phyloP scores from a whole-genome alignment of 2,113 vertebrate species.

The Oreotrochilus melanogaster region DNA sequence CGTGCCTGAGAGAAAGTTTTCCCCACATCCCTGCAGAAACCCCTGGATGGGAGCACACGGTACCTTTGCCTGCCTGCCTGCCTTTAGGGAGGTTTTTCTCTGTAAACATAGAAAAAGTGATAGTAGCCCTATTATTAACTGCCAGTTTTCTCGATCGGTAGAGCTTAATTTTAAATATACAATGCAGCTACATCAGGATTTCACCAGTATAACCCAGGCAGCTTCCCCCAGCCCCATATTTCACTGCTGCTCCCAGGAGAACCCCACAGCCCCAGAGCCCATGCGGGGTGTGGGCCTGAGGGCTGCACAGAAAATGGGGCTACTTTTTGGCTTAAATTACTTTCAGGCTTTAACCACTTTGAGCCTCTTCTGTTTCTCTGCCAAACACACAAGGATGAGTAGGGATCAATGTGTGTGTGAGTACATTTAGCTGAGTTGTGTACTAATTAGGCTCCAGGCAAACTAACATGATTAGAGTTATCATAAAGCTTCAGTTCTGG shows the following conservation, averaged over 20 bases:
- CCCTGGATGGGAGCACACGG: rapidly evolving
- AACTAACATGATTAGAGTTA: not conserved
- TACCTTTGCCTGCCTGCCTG: not conserved
- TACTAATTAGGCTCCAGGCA: not conserved
- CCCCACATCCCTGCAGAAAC: not conserved
- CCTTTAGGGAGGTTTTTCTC: rapidly evolving
- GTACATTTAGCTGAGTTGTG: not conserved
- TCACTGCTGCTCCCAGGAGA: rapidly evolving
- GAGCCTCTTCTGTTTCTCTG: not conserved
- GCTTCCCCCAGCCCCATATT: not conserved
- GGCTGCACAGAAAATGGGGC: rapidly evolving
- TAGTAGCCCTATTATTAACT: rapidly evolving
- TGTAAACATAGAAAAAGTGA: not conserved
- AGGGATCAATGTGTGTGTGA: not conserved
- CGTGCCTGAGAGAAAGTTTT: not conserved
- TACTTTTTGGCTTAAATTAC: not conserved
- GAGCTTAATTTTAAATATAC: too few relatives aligned
- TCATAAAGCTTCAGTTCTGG: not conserved
- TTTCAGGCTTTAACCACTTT: not conserved
- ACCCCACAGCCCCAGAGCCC: not conserved
- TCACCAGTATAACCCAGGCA: not conserved
- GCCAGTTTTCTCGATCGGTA: not conserved
- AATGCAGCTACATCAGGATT: not conserved
- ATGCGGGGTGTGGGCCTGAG: rapidly evolving
- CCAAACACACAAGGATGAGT: not conserved